A percentile compares a stretch with the other conserved stretches of the same genome.
Conservation (phyloP, 1,140 invertebrate species). For the Heliothis virescens region DNA sequence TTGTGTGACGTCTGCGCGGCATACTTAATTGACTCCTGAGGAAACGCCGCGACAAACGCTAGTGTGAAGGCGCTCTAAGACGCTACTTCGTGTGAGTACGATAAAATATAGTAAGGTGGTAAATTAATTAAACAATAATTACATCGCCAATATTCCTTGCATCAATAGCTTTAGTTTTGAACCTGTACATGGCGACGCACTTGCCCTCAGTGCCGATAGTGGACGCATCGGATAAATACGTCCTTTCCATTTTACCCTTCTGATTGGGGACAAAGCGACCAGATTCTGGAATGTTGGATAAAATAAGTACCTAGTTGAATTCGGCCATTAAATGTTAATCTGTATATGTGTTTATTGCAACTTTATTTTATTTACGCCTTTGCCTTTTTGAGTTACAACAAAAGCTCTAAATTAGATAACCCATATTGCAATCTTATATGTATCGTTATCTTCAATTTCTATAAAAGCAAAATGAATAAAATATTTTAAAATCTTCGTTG, state of each 20-base stretch:
- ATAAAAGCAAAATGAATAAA: too few relatives aligned
- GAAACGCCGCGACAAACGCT: too few relatives aligned
- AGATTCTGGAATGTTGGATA: conserved; percentile 64
- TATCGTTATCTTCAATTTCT: too few relatives aligned
- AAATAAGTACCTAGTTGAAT: too few relatives aligned
- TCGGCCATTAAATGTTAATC: not conserved
- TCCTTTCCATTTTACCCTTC: conserved; percentile 75
- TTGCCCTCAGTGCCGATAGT: conserved; percentile 74
- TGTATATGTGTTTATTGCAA: not conserved
- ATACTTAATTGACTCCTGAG: too few relatives aligned
- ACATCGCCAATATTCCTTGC: conserved; percentile 79
- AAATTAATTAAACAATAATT: conserved; percentile 51
- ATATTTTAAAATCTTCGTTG: not conserved
- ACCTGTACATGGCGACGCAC: conserved; percentile 77
- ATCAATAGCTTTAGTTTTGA: conserved; percentile 80
- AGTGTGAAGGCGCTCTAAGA: too few relatives aligned
- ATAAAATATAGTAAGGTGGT: not conserved
- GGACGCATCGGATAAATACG: conserved; percentile 75
- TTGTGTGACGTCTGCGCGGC: too few relatives aligned
- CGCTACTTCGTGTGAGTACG: too few relatives aligned
- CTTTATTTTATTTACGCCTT: not conserved
- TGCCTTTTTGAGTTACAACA: too few relatives aligned
- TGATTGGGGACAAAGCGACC: conserved; percentile 79
- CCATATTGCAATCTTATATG: not conserved
- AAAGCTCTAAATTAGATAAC: not conserved